Evolutionary conservation across 2,797 vertebrate species (phyloP).

Genomic region (Hafferia zeledoni): DNA sequence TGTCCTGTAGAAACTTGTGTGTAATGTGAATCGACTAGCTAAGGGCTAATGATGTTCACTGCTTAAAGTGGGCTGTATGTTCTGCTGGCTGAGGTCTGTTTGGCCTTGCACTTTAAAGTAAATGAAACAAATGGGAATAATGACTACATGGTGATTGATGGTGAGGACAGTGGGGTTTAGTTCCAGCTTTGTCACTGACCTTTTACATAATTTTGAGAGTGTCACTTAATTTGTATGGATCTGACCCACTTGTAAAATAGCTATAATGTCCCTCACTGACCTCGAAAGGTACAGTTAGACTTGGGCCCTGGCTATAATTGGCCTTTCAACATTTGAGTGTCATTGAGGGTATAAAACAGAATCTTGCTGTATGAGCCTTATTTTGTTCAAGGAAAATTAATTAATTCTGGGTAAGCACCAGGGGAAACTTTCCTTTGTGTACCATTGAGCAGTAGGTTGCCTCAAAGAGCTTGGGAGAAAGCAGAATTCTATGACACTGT

Average conservation of each 20-base stretch:
- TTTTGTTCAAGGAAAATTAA: neutral
- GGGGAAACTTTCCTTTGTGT: neutral
- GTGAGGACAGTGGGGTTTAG: neutral
- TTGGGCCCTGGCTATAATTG: neutral
- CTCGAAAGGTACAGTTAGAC: neutral
- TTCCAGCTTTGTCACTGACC: neutral
- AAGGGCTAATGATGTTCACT: constrained; percentile 14
- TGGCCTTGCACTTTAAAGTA: neutral
- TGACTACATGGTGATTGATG: neutral
- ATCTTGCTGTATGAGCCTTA: neutral
- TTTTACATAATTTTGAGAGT: neutral
- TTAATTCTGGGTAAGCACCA: neutral
- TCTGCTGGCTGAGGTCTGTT: neutral
- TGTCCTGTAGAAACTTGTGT: neutral
- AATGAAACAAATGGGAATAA: neutral
- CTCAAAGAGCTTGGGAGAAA: neutral
- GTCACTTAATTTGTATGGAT: neutral
- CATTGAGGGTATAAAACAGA: neutral
- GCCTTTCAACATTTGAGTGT: neutral
- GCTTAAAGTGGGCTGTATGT: neutral
- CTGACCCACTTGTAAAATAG: neutral
- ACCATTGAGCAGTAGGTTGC: neutral
- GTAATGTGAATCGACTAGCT: neutral
- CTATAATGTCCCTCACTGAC: neutral
- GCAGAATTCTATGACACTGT: neutral